Conservation (phyloP, 2,888 invertebrate genomes). For the Tipula lateralis region DNA sequence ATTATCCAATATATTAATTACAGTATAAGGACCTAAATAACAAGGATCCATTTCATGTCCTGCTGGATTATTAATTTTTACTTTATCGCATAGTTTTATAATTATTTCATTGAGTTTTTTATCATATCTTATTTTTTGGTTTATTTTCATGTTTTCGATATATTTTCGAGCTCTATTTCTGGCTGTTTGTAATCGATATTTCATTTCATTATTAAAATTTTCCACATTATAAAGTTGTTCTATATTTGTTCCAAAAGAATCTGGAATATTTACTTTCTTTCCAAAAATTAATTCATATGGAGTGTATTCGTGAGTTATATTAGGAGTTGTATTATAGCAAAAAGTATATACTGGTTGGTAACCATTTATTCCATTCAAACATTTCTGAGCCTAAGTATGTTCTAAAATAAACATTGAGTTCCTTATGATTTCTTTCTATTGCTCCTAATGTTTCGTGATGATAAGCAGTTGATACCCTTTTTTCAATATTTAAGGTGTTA, state of each 20-base stretch:
- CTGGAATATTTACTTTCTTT: background rate
- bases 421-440: too few species aligned
- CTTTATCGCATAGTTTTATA: background rate
- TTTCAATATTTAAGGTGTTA: background rate
- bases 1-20: background rate
- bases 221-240: too few species aligned
- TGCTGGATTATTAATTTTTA: background rate
- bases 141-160: background rate
- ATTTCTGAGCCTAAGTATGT: background rate
- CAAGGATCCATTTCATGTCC: background rate
- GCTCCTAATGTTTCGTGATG: too few species aligned
- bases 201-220: too few species aligned
- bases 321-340: conserved; percentile 33
- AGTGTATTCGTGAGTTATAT: conserved; percentile 31
- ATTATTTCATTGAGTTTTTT: background rate
- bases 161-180: background rate
- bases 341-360: conserved; percentile 33
- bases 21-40: background rate
- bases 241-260: background rate
- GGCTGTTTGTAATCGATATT: background rate
- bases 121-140: background rate
- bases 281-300: conserved; percentile 34
- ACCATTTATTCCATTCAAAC: conserved; percentile 33
- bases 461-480: too few species aligned
- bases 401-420: background rate